Base-by-base conservation (phyloP, 2,113 vertebrate species). In the Leiothrix lutea region DNA sequence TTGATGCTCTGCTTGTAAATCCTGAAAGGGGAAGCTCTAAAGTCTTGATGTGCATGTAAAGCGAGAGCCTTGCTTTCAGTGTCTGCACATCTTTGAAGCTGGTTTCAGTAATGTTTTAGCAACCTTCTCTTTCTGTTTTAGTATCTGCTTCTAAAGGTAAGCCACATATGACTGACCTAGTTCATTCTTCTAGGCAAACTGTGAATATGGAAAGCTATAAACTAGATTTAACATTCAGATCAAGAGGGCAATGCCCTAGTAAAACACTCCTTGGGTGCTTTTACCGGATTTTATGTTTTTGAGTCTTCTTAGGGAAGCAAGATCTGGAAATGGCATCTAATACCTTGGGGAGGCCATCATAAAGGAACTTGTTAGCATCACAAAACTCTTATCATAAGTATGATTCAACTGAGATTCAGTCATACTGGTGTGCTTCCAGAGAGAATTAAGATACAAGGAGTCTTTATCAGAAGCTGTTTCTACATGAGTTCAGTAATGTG, bases 381-480 rank as follows among this genome's bases (percentile, higher is more conserved):
- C 62, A 44, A 13, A 92, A 38, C 54, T 67, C 78, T 85, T 89
- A 77, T 90, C 80, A 16, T 8, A 17, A 78, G 24, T 45, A 16
- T 86, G 94, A 86, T 92, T 95, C 88, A 96, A 2, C 54, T 35
- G 47, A 80, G 47, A 31, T 74, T 93, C 71, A 40, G 67, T 92
- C 51, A 40, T 29, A 3, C 7, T 93, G 67, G 51, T 70, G 70
- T 80, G 50, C 33, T 86, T 95, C 80, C 91, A 95, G 48, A 73
- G 80, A 51, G 80, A 86, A 51, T 84, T 74, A 70, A 86, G 36
- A 50, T 86, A 57, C 54, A 65, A 93, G 42, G 71, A 66, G 33
- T 1, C 77, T 71, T 95, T 86, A 86, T 90, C 74, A 54, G 50
- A 61, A 69, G 40, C 35, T 88, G 38, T 88, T 96, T 60, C 92